phyloP scores from a whole-genome alignment of 2,113 vertebrate species.

The Collichthys lucidus region DNA sequence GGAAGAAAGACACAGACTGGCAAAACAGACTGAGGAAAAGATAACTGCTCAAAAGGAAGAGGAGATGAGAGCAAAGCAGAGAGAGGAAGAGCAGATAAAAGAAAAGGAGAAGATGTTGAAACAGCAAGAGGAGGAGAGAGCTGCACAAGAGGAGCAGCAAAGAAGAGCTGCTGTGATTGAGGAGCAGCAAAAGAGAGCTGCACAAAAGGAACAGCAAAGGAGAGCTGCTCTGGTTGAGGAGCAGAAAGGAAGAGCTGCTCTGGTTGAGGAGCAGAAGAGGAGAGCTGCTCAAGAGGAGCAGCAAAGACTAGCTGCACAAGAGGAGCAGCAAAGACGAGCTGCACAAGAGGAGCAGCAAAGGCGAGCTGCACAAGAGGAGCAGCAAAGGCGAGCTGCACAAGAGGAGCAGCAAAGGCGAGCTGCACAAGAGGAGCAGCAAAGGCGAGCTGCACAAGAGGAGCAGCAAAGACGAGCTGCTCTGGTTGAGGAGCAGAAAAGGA shows the following conservation, averaged over 20 bases:
- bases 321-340: background rate
- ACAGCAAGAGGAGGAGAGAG: slow-evolving; percentile 21
- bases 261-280: slow-evolving; percentile 12
- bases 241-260: slow-evolving; percentile 3
- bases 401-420: slow-evolving; percentile 19
- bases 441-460: background rate
- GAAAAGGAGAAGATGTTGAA: slow-evolving; percentile 28
- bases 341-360: slow-evolving; percentile 2
- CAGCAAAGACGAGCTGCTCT: background rate
- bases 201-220: slow-evolving; percentile 17
- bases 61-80: slow-evolving; percentile 25
- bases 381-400: background rate
- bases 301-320: background rate
- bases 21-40: slow-evolving; percentile 38
- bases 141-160: background rate
- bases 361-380: background rate
- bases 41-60: slow-evolving; percentile 28
- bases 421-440: slow-evolving; percentile 3
- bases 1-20: slow-evolving; percentile 44
- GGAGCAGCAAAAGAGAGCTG: slow-evolving; percentile 11
- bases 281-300: slow-evolving; percentile 13
- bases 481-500: background rate
- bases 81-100: slow-evolving; percentile 23
- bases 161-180: background rate
- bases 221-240: background rate